These are phyloP conservation scores for Leiothrix lutea DNA, from an alignment of 2,113 vertebrate species.

Conservation along the genomic window DNA sequence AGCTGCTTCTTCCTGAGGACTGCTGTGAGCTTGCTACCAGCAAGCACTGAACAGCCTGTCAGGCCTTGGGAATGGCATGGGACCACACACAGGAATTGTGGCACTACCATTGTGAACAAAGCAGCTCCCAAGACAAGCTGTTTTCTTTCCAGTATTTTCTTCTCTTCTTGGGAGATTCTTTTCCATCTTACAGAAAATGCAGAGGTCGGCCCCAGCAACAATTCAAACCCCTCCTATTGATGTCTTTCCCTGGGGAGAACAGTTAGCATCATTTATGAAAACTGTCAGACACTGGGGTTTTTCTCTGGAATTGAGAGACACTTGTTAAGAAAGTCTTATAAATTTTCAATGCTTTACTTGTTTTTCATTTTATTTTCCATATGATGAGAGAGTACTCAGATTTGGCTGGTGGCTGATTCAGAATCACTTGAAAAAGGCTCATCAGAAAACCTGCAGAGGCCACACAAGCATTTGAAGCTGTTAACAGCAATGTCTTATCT, in stretches of 20 bases:
- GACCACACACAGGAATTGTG: neutral
- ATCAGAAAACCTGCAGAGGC: conserved; percentile 2
- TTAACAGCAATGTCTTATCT: conserved; percentile 26
- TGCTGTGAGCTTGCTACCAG: neutral
- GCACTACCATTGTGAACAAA: neutral
- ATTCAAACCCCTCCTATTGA: neutral
- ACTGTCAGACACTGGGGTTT: neutral
- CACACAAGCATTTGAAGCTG: neutral
- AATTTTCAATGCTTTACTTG: conserved; percentile 8
- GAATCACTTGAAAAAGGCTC: neutral
- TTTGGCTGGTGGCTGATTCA: conserved; percentile 24
- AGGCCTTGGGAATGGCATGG: neutral
- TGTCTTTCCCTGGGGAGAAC: neutral
- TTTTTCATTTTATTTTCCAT: conserved; percentile 9
- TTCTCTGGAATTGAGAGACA: neutral
- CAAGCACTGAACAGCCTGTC: neutral
- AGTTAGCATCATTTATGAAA: neutral
- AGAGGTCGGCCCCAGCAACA: neutral
- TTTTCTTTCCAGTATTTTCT: neutral
- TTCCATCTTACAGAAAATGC: neutral
- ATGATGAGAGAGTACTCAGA: neutral
- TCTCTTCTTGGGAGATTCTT: neutral
- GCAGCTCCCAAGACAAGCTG: neutral
- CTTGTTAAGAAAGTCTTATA: neutral
- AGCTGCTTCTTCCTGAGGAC: neutral